phyloP scores from a whole-genome alignment of 2,113 vertebrate species.

The Clupea harengus region DNA sequence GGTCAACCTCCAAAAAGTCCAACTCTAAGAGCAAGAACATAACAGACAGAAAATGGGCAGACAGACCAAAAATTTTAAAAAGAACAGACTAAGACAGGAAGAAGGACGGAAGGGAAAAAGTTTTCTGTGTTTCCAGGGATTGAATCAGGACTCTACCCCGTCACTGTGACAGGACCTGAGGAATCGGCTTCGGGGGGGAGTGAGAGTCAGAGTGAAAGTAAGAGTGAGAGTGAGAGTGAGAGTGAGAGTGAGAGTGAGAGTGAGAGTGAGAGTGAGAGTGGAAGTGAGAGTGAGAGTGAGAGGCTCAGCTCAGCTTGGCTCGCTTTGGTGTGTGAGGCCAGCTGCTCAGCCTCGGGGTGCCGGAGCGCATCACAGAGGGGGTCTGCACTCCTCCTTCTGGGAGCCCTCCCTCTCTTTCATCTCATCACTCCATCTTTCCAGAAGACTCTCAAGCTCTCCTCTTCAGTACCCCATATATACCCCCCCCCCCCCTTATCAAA shows the following conservation, averaged over 20 bases:
- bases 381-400: background rate
- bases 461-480: background rate
- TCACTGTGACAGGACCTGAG: background rate
- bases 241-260: no score
- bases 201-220: no score
- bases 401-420: background rate
- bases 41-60: background rate
- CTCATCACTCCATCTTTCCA: slow-evolving; percentile 6
- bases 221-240: no score
- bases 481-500: background rate
- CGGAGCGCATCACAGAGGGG: background rate
- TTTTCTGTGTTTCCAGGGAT: background rate
- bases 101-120: background rate
- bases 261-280: no score
- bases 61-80: background rate
- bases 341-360: background rate
- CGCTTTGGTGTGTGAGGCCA: background rate
- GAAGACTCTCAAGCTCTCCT: background rate
- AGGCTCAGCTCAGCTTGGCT: background rate
- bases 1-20: background rate
- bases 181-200: background rate
- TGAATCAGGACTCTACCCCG: background rate
- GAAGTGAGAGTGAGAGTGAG: background rate
- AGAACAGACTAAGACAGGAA: background rate
- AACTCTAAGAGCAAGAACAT: background rate